A percentile compares a stretch with the other conserved stretches of the same genome.
phyloP scores from a whole-genome alignment of 2,888 invertebrate genomes.

The Thalpophila matura region DNA sequence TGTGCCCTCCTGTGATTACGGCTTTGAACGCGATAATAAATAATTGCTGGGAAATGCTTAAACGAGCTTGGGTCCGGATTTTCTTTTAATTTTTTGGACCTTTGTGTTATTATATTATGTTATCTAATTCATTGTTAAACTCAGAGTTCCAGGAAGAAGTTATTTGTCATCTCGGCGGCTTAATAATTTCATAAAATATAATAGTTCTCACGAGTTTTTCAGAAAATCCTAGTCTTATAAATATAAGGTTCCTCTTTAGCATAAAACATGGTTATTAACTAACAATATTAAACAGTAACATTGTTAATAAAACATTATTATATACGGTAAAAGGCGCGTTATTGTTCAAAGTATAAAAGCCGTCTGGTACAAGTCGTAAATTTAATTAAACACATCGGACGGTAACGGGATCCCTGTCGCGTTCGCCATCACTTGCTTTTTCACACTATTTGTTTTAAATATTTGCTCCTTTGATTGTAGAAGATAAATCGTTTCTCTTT shows the following conservation, averaged over 20 bases:
- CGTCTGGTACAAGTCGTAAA: constrained; percentile 64
- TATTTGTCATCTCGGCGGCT: background rate
- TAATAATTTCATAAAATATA: background rate
- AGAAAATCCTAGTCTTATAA: background rate
- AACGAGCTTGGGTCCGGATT: constrained; percentile 55
- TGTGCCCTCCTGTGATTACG: constrained; percentile 75
- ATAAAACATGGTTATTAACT: background rate
- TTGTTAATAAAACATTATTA: constrained; percentile 18
- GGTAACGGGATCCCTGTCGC: constrained; percentile 45
- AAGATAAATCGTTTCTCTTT: constrained; percentile 19
- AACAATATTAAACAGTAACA: background rate
- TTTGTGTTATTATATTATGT: constrained; percentile 51
- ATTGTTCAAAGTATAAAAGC: constrained; percentile 20
- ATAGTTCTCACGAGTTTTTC: background rate
- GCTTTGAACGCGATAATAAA: constrained; percentile 70
- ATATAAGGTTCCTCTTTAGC: background rate
- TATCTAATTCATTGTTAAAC: constrained; percentile 45
- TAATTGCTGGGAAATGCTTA: constrained; percentile 66
- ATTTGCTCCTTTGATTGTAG: constrained; percentile 58
- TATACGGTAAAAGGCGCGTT: background rate
- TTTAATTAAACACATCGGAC: constrained; percentile 80
- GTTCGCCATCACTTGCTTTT: constrained; percentile 59
- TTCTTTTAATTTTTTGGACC: constrained; percentile 56
- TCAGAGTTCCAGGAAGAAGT: constrained; percentile 6
- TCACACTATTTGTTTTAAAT: constrained; percentile 79